phyloP scores from a whole-genome alignment of 2,888 invertebrate genomes.

The Chironomus riparius region DNA sequence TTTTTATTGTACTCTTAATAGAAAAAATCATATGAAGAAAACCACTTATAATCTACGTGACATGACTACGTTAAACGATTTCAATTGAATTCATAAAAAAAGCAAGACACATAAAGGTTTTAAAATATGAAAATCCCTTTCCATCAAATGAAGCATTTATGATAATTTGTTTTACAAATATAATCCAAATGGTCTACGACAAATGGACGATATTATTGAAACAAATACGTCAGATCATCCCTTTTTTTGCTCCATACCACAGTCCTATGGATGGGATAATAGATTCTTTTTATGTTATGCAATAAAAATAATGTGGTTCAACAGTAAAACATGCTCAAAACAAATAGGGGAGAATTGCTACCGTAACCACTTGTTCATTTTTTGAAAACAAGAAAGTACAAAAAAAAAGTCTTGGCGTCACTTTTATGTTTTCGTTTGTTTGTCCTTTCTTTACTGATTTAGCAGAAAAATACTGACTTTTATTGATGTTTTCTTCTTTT shows the following conservation, averaged over 20 bases:
- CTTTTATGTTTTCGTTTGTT: conserved; percentile 9
- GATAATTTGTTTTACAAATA: conserved; percentile 15
- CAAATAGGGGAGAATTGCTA: background rate
- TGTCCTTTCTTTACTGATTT: background rate
- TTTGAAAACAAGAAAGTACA: background rate
- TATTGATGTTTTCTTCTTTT: background rate
- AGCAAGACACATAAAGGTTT: background rate
- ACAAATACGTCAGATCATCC: conserved; percentile 14
- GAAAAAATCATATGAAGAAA: background rate
- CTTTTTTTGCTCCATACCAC: background rate
- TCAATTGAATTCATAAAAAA: background rate
- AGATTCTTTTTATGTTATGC: conserved; percentile 20
- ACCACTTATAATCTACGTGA: background rate
- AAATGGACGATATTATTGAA: conserved; percentile 24
- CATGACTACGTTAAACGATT: background rate
- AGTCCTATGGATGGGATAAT: conserved; percentile 4
- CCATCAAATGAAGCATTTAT: background rate
- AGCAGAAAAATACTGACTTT: background rate
- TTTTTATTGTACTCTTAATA: background rate
- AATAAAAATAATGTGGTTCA: conserved; percentile 26
- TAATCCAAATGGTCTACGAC: conserved; percentile 17
- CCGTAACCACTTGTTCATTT: conserved; percentile 15
- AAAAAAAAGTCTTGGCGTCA: conserved; percentile 17
- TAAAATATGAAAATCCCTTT: conserved; percentile 6
- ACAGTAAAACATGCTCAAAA: conserved; percentile 15